Conservation (phyloP, 2,113 vertebrate species). For the Leptodactylus fuscus region DNA sequence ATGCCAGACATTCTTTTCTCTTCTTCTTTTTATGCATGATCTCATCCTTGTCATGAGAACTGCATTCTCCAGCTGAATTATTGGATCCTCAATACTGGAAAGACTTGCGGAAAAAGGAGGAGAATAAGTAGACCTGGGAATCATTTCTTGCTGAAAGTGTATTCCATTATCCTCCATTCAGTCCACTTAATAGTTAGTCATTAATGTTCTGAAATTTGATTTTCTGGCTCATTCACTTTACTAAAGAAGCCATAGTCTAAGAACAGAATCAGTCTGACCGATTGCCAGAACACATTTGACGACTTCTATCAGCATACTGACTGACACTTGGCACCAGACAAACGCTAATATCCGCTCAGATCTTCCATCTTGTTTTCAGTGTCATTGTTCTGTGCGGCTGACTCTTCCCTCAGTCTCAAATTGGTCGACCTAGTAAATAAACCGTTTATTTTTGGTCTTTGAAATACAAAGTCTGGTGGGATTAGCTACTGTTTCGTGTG, state of each 20-base stretch:
- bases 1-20: neutral
- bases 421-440: slow-evolving; percentile 21
- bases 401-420: neutral
- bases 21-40: neutral
- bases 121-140: neutral
- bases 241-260: slow-evolving; percentile 48
- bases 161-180: slow-evolving; percentile 23
- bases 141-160: neutral
- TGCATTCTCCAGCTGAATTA: neutral
- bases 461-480: neutral
- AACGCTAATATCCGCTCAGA: neutral
- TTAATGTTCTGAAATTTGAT: slow-evolving; percentile 4
- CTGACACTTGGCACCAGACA: slow-evolving; percentile 6
- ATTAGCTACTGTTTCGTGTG: slow-evolving; percentile 20
- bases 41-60: neutral
- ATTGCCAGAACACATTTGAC: slow-evolving; percentile 15
- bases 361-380: slow-evolving; percentile 40
- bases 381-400: neutral
- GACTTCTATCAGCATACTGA: neutral
- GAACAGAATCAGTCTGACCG: neutral
- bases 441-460: slow-evolving; percentile 45
- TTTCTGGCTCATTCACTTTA: slow-evolving; percentile 17
- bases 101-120: neutral
- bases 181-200: neutral
- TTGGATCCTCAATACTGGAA: neutral